Evolutionary conservation across 2,888 invertebrate species (phyloP).

Genomic region (Pseudococcus jackbeardsleyi): DNA sequence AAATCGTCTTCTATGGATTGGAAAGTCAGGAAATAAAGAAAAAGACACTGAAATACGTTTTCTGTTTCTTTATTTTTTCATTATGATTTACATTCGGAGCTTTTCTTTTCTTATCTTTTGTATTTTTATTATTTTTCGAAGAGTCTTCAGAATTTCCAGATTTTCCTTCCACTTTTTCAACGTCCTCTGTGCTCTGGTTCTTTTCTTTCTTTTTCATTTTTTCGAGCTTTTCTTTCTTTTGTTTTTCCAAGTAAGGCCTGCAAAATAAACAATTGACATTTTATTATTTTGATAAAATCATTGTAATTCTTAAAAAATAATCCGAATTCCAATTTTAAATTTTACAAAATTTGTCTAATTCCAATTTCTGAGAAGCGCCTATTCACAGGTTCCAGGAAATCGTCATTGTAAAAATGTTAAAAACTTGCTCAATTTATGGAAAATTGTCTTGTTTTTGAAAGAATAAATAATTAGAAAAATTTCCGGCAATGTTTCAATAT

Average conservation of each 20-base stretch:
- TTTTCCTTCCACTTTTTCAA: not conserved
- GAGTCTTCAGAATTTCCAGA: too few relatives aligned
- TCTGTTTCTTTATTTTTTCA: constrained; percentile 52
- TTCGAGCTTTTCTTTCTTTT: constrained; percentile 18
- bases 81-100: constrained; percentile 3
- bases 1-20: not conserved
- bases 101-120: not conserved
- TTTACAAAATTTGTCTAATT: too few relatives aligned
- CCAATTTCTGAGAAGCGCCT: too few relatives aligned
- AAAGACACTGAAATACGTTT: not conserved
- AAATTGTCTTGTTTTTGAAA: too few relatives aligned
- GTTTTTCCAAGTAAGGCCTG: not conserved
- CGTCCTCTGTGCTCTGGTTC: not conserved
- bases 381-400: too few relatives aligned
- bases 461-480: too few relatives aligned
- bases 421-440: too few relatives aligned
- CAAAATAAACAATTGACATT: not conserved
- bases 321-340: too few relatives aligned
- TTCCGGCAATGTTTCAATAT: too few relatives aligned
- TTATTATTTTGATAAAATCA: not conserved
- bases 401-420: too few relatives aligned
- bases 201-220: not conserved
- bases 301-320: too few relatives aligned
- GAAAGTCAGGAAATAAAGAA: not conserved
- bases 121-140: not conserved